Conservation (phyloP, 92 coral and sea anemone genomes). For the Diadumene lineata region DNA sequence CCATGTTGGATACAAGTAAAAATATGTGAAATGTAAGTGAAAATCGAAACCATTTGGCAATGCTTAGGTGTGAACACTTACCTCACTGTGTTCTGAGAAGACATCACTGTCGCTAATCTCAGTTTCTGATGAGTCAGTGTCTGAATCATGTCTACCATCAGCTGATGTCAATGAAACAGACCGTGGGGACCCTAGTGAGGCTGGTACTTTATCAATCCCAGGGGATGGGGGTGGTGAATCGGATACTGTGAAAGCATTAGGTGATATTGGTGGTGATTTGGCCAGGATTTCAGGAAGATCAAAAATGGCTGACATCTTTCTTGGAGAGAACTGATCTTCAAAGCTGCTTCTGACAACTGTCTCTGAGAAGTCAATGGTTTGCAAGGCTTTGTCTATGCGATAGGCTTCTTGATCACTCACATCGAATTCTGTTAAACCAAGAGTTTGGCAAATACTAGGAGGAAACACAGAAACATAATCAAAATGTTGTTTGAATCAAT, state of each 20-base stretch:
- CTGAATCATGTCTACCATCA: slow-evolving; percentile 35
- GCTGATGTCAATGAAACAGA: slow-evolving; percentile 30
- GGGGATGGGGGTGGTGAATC: slow-evolving; percentile 50
- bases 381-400: slow-evolving; percentile 62
- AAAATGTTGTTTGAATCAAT: too few relatives aligned
- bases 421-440: slow-evolving; percentile 89
- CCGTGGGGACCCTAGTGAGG: slow-evolving; percentile 41
- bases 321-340: slow-evolving; percentile 64
- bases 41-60: too few relatives aligned
- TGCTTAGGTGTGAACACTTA: too few relatives aligned
- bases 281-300: slow-evolving; percentile 70
- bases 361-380: slow-evolving; percentile 64
- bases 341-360: slow-evolving; percentile 64
- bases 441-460: slow-evolving; percentile 80
- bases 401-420: slow-evolving; percentile 75
- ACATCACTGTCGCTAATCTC: slow-evolving; percentile 82
- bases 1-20: too few relatives aligned
- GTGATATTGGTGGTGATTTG: slow-evolving; percentile 79
- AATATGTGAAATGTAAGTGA: too few relatives aligned
- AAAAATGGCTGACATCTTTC: slow-evolving; percentile 75
- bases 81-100: slow-evolving; percentile 64
- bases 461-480: too few relatives aligned
- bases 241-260: slow-evolving; percentile 38
- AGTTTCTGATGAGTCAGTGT: slow-evolving; percentile 77
- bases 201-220: slow-evolving; percentile 15